phyloP scores from a whole-genome alignment of 2,113 vertebrate genomes.

The Gymnobelideus leadbeateri region DNA sequence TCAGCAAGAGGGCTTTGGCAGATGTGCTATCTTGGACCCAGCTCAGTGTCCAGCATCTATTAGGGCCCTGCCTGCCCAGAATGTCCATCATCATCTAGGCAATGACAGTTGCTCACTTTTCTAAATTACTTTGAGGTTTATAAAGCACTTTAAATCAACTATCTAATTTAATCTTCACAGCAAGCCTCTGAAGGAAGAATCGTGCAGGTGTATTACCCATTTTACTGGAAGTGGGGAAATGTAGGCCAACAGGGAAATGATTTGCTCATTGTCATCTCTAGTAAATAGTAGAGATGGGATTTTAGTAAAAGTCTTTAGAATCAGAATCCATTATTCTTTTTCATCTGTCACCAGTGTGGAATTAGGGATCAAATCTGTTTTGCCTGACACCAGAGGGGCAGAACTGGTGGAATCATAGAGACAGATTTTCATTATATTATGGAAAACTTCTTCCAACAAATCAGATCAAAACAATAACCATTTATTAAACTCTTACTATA shows the following conservation, averaged over 20 bases:
- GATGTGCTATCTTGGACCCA: not conserved
- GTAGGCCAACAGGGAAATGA: not conserved
- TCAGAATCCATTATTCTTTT: not conserved
- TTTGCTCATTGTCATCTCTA: not conserved
- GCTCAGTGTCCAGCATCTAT: not conserved
- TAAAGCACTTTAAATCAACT: not conserved
- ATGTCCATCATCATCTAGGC: not conserved
- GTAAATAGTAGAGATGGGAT: not conserved
- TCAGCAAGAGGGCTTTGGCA: not conserved
- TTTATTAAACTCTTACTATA: not conserved
- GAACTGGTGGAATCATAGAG: not conserved
- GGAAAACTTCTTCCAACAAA: not conserved
- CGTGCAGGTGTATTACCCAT: not conserved
- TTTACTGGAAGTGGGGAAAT: not conserved
- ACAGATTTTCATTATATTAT: not conserved
- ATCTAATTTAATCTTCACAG: not conserved
- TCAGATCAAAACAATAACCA: not conserved
- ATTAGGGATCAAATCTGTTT: not conserved
- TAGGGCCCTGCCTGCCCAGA: no score
- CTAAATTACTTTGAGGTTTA: not conserved
- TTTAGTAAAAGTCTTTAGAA: not conserved
- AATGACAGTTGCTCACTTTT: not conserved
- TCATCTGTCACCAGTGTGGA: not conserved
- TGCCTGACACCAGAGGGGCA: not conserved
- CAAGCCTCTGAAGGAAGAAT: not conserved